Percentiles rank a stretch among this genome's conserved stretches.
phyloP scores from a whole-genome alignment of 2,797 vertebrate species.

The Trematomus bernacchii region DNA sequence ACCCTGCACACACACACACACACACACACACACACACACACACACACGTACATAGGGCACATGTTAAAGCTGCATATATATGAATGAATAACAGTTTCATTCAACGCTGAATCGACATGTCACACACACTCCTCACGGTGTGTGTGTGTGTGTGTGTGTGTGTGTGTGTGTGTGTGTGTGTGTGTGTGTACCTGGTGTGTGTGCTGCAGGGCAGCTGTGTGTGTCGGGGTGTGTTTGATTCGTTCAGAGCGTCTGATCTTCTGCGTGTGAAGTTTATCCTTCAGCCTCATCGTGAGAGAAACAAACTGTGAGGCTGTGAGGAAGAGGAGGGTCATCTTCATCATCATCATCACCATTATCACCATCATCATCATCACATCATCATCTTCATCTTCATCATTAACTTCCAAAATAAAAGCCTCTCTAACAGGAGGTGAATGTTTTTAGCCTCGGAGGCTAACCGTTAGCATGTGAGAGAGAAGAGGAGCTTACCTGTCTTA shows the following conservation, averaged over 20 bases:
- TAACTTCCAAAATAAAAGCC: neutral
- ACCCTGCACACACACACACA: constrained; percentile 70
- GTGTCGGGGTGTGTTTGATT: constrained; percentile 89
- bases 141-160: too few relatives aligned
- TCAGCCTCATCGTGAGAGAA: constrained; percentile 94
- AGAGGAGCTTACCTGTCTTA: constrained; percentile 60
- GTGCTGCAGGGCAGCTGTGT: constrained; percentile 87
- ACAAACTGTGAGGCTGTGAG: constrained; percentile 87
- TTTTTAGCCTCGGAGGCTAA: constrained; percentile 6
- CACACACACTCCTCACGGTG: too few relatives aligned
- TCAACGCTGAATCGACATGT: too few relatives aligned
- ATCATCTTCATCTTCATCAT: neutral
- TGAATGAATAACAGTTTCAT: too few relatives aligned
- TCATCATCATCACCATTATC: constrained; percentile 18
- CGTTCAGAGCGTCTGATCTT: constrained; percentile 86
- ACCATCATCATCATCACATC: constrained; percentile 3
- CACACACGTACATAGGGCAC: neutral
- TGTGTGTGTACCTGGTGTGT: constrained; percentile 37
- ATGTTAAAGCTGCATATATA: too few relatives aligned
- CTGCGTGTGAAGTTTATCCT: constrained; percentile 93
- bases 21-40: constrained; percentile 13
- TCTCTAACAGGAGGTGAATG: constrained; percentile 5
- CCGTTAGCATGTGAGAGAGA: constrained; percentile 10
- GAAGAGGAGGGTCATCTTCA: constrained; percentile 3
- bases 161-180: too few relatives aligned